A percentile compares a stretch with the other conserved stretches of the same genome.
phyloP scores from a whole-genome alignment of 53 echinoderm and acorn worm species.

The Astropecten irregularis region DNA sequence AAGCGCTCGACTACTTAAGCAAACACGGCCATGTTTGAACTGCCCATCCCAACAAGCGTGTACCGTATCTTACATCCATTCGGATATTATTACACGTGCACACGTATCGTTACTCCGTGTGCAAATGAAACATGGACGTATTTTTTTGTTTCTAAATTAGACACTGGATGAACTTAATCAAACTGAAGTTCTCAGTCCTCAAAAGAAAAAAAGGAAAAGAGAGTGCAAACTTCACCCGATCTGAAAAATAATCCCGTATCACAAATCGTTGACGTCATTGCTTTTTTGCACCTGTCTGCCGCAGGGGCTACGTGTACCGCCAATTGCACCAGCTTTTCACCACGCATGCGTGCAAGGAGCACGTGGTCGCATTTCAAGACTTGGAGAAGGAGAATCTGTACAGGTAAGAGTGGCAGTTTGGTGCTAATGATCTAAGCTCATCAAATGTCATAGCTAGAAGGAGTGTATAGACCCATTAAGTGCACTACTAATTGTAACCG shows the following conservation, averaged over 20 bases:
- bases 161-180: too few species aligned
- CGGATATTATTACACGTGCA: not conserved
- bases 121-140: not conserved
- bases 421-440: not conserved
- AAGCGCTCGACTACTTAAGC: not conserved
- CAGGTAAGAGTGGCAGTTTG: too few species aligned
- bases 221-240: not conserved
- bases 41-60: not conserved
- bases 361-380: constrained; percentile 68
- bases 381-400: constrained; percentile 86
- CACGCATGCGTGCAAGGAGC: constrained; percentile 94
- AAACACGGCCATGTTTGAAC: constrained; percentile 36
- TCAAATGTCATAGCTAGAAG: not conserved
- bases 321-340: constrained; percentile 81
- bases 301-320: constrained; percentile 87
- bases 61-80: not conserved
- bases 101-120: not conserved
- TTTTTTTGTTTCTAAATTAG: too few species aligned
- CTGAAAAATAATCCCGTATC: not conserved
- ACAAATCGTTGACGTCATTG: constrained; percentile 40
- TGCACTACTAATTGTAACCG: too few species aligned
- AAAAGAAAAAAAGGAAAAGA: too few species aligned
- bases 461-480: too few species aligned
- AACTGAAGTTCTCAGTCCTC: not conserved
- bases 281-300: constrained; percentile 16